A percentile compares a stretch with the other conserved stretches of the same genome.
phyloP scores from a whole-genome alignment of 2,888 invertebrate species.

The Conchocele bisecta region DNA sequence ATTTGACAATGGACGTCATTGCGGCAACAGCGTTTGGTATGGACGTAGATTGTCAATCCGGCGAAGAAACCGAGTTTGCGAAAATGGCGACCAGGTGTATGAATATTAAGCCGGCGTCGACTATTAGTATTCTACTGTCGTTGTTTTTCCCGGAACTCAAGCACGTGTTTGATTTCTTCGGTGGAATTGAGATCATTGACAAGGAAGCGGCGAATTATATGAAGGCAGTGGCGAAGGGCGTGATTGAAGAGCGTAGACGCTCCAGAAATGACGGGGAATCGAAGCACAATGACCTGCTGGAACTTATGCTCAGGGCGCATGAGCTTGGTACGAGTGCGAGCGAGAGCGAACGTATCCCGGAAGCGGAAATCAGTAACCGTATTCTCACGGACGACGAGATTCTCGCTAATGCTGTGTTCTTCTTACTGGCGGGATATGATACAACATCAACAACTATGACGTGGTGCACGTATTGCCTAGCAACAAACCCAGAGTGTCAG shows the following conservation, averaged over 20 bases:
- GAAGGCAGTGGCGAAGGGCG: slow-evolving; percentile 3
- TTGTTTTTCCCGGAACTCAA: slow-evolving; percentile 48
- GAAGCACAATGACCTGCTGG: slow-evolving; percentile 39
- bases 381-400: slow-evolving; percentile 55
- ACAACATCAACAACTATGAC: slow-evolving; percentile 49
- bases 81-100: slow-evolving; percentile 50
- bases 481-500: slow-evolving; percentile 40
- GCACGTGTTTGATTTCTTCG: slow-evolving; percentile 37
- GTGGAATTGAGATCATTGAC: slow-evolving; percentile 41
- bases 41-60: slow-evolving; percentile 46
- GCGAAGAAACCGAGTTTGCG: slow-evolving; percentile 50
- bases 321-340: too few relatives aligned
- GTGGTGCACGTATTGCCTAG: slow-evolving; percentile 43
- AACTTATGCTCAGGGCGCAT: slow-evolving; percentile 53
- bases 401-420: slow-evolving; percentile 41
- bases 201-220: slow-evolving; percentile 42
- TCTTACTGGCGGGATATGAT: slow-evolving; percentile 50
- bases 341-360: too few relatives aligned
- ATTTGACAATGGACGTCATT: slow-evolving; percentile 62
- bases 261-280: slow-evolving; percentile 9
- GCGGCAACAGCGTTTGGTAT: slow-evolving; percentile 63
- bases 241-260: slow-evolving; percentile 39
- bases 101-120: slow-evolving; percentile 34
- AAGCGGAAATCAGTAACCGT: too few relatives aligned
- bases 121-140: slow-evolving; percentile 26